A percentile compares a stretch with the other conserved stretches of the same genome.
These are phyloP conservation scores for Hirtodrosophila alboralis DNA, from an alignment of 2,888 invertebrate genomes.

Conservation along the genomic window DNA sequence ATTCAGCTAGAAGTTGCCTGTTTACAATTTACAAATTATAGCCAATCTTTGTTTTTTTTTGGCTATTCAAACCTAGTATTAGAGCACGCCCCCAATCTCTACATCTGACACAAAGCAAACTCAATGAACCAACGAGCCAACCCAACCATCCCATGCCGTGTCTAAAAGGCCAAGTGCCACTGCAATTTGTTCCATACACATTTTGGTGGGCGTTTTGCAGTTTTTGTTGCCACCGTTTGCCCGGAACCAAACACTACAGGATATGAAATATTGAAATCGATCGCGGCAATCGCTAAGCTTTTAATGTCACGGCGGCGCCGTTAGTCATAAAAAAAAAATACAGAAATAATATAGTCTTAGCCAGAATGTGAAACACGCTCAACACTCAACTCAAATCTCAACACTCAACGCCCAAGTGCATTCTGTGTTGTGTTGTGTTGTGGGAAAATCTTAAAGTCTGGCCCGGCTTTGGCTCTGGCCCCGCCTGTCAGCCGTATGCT, in stretches of 20 bases:
- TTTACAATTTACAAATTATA: no score
- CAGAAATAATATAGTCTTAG: no score
- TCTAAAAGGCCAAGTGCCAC: constrained; percentile 61
- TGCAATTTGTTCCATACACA: constrained; percentile 52
- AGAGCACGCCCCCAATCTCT: constrained; percentile 19
- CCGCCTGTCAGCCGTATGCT: constrained; percentile 35
- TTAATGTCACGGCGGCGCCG: constrained; percentile 54
- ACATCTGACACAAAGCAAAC: constrained; percentile 17
- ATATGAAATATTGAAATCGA: constrained; percentile 55
- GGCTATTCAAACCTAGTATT: no score
- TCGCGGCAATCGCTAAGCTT: constrained; percentile 16
- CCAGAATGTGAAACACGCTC: constrained; percentile 24
- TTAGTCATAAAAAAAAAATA: constrained; percentile 56
- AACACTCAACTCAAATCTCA: constrained; percentile 28
- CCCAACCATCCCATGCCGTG: constrained; percentile 23
- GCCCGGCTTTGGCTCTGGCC: constrained; percentile 19
- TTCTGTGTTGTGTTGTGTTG: constrained; percentile 25
- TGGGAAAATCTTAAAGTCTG: constrained; percentile 56
- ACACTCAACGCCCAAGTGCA: constrained; percentile 51
- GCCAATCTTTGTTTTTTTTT: no score
- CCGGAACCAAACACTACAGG: constrained; percentile 60
- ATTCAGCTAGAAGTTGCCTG: no score
- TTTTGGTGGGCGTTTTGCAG: constrained; percentile 27
- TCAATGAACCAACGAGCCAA: constrained; percentile 15
- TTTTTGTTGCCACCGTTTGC: constrained; percentile 45